phyloP scores from a whole-genome alignment of 2,113 vertebrate genomes.

The human region GRCh38 chr9:114484501-114485000 shows the following conservation, averaged over 20 bases:
- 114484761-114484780: constrained; percentile 5
- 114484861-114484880: neutral
- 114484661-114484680: neutral
- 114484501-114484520: neutral
- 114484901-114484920: neutral
- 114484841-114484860: neutral
- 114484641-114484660: neutral
- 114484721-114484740: neutral
- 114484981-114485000: neutral
- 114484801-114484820: constrained; percentile 21
- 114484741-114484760: constrained; percentile 11
- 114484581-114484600: neutral
- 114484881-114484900: neutral
- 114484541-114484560: neutral
- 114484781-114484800: constrained; percentile 29
- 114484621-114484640: neutral
- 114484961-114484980: neutral
- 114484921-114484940: fast-evolving
- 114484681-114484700: neutral
- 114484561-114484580: fast-evolving
- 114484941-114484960: fast-evolving
- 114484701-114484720: neutral
- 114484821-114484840: neutral
- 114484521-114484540: neutral
- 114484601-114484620: neutral